Percentiles rank a stretch among this genome's conserved stretches.
phyloP scores from a whole-genome alignment of 2,113 vertebrate species.

The Limanda limanda region DNA sequence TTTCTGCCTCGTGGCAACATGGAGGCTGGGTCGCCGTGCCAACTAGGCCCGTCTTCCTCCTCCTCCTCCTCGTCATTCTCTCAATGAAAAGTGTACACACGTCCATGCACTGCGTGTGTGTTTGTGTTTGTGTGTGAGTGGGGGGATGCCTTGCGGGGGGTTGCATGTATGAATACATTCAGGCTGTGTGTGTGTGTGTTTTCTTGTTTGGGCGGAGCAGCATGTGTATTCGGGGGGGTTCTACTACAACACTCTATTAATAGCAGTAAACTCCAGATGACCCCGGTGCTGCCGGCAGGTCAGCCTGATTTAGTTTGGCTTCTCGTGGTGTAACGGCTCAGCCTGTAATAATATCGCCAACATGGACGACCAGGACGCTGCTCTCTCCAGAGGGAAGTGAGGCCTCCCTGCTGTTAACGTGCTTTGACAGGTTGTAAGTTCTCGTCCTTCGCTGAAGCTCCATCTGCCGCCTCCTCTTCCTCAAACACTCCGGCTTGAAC shows the following conservation, averaged over 20 bases:
- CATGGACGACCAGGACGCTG: slow-evolving; percentile 18
- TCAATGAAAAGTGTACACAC: slow-evolving; percentile 18
- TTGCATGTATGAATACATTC: slow-evolving; percentile 11
- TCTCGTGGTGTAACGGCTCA: slow-evolving; percentile 40
- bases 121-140: slow-evolving; percentile 7
- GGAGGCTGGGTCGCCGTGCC: slow-evolving; percentile 13
- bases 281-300: slow-evolving; percentile 49
- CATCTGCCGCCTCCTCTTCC: slow-evolving; percentile 6
- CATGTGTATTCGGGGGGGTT: neutral
- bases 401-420: slow-evolving; percentile 25
- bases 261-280: slow-evolving; percentile 72
- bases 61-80: slow-evolving; percentile 23
- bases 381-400: slow-evolving; percentile 34
- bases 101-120: neutral
- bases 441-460: slow-evolving; percentile 27
- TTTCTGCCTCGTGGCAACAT: slow-evolving; percentile 53
- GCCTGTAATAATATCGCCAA: slow-evolving; percentile 49
- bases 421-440: slow-evolving; percentile 60
- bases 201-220: slow-evolving; percentile 12
- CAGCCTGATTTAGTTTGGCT: slow-evolving; percentile 61
- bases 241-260: slow-evolving; percentile 55
- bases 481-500: slow-evolving; percentile 12
- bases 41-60: slow-evolving; percentile 8
- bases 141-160: slow-evolving; percentile 15
- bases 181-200: slow-evolving; percentile 9